phyloP scores from a whole-genome alignment of 2,888 invertebrate species.

The Nomada goodeniana region DNA sequence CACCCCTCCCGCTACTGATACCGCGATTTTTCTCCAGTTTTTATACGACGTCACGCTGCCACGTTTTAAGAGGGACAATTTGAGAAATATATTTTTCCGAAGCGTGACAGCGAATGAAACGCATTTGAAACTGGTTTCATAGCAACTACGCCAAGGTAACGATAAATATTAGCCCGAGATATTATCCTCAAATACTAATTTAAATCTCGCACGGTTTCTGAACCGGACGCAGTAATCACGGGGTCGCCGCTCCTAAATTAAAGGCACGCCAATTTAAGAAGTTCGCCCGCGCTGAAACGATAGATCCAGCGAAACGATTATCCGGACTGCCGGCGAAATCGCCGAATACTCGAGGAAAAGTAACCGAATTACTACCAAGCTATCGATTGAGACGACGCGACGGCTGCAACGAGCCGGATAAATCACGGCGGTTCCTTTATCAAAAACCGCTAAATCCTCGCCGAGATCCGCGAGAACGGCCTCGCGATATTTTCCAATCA shows the following conservation, averaged over 20 bases:
- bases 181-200: too few relatives aligned
- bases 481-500: slow-evolving; percentile 24
- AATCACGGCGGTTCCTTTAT: slow-evolving; percentile 35
- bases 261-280: slow-evolving; percentile 28
- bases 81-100: too few relatives aligned
- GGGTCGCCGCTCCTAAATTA: slow-evolving; percentile 1
- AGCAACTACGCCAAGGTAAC: too few relatives aligned
- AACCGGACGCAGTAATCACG: not conserved
- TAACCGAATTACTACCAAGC: slow-evolving; percentile 38
- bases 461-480: not conserved
- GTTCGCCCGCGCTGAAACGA: slow-evolving; percentile 9
- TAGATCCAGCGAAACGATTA: slow-evolving; percentile 22
- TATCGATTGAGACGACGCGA: slow-evolving; percentile 23
- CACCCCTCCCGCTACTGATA: too few relatives aligned
- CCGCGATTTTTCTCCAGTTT: too few relatives aligned
- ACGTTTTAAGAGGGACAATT: too few relatives aligned
- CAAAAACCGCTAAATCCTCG: slow-evolving; percentile 33
- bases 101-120: too few relatives aligned
- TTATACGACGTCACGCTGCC: too few relatives aligned
- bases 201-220: too few relatives aligned
- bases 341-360: slow-evolving; percentile 24
- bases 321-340: not conserved
- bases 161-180: too few relatives aligned
- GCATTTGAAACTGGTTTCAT: too few relatives aligned
- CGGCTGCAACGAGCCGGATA: slow-evolving; percentile 1